Percentiles rank a stretch among this genome's conserved stretches.
Evolutionary conservation across 2,113 vertebrate species (phyloP).

Genomic region (Poicephalus gulielmi): DNA sequence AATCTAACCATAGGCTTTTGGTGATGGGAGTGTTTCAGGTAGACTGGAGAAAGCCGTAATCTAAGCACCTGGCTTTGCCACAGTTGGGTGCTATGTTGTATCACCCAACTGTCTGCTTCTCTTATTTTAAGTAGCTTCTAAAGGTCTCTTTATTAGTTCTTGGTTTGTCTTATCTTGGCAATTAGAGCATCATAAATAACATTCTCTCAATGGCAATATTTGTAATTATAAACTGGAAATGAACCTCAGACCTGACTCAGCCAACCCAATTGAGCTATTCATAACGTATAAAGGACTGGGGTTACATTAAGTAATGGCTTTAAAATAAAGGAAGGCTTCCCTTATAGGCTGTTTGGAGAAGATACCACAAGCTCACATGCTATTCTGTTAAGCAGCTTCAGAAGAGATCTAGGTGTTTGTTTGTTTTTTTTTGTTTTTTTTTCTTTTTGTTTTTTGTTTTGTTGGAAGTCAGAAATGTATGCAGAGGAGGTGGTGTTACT

Average conservation of each 20-base stretch:
- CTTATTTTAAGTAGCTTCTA: neutral
- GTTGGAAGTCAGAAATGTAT: neutral
- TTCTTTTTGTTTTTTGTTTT: neutral
- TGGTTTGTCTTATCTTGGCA: neutral
- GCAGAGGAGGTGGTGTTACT: neutral
- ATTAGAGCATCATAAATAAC: neutral
- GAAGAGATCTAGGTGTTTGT: neutral
- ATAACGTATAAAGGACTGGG: neutral
- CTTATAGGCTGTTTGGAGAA: neutral
- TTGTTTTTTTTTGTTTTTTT: neutral
- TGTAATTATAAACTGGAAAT: constrained; percentile 9
- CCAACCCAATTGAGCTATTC: neutral
- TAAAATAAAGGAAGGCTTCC: neutral
- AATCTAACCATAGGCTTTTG: neutral
- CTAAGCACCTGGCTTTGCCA: neutral
- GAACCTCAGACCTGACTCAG: neutral
- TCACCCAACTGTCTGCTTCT: neutral
- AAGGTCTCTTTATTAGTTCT: neutral
- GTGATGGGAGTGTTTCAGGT: neutral
- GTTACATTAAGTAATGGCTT: neutral
- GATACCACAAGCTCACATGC: neutral
- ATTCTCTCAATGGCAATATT: neutral
- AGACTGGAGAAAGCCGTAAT: neutral
- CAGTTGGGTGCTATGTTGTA: neutral
- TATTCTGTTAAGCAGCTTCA: neutral